A percentile compares a stretch with the other conserved stretches of the same genome.
Evolutionary conservation across 2,113 vertebrate species (phyloP).

Genomic region (Vireo altiloquus): DNA sequence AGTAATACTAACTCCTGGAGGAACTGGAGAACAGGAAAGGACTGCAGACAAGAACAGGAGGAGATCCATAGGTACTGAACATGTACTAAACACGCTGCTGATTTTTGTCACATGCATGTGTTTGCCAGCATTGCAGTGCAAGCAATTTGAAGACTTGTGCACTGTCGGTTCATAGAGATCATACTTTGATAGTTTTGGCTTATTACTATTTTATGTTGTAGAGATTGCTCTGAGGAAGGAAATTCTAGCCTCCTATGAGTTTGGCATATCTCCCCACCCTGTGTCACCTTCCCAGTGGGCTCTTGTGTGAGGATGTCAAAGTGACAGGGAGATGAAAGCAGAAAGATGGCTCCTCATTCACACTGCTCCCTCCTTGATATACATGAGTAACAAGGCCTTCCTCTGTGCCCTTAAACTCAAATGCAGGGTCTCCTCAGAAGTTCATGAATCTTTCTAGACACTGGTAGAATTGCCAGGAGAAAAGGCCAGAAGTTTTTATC

Average conservation of each 20-base stretch:
- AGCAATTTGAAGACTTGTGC: neutral
- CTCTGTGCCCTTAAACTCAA: neutral
- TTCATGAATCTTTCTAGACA: neutral
- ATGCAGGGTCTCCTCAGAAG: neutral
- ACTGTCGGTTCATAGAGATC: neutral
- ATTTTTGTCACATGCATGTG: rapidly evolving
- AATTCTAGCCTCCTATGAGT: neutral
- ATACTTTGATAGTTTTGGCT: neutral
- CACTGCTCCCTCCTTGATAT: neutral
- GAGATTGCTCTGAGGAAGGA: neutral
- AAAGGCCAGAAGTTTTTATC: neutral
- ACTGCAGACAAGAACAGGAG: neutral
- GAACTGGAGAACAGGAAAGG: neutral
- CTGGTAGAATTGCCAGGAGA: neutral
- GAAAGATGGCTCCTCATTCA: neutral
- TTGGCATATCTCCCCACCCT: neutral
- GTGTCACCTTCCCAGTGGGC: neutral
- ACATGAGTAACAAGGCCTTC: neutral
- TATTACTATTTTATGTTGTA: neutral
- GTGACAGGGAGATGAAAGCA: neutral
- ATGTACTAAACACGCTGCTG: neutral
- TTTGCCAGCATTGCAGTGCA: neutral
- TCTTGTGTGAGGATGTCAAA: neutral
- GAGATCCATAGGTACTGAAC: neutral
- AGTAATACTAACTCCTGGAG: neutral